These are phyloP conservation scores for Erethizon dorsatum DNA, from an alignment of 2,797 vertebrate genomes.

Conservation along the genomic window DNA sequence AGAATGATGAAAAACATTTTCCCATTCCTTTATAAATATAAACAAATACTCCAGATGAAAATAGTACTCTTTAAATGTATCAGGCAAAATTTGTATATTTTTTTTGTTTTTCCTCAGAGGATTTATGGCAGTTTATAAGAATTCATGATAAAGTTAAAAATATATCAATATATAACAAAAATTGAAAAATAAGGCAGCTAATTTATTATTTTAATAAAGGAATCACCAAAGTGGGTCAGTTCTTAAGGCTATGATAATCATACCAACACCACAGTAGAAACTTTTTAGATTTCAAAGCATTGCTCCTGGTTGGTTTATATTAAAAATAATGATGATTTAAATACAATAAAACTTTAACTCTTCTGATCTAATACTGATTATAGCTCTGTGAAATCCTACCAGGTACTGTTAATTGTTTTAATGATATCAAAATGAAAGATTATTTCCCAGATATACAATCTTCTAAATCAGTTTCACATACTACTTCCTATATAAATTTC, in stretches of 20 bases:
- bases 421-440: slow-evolving; percentile 38
- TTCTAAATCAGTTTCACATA: slow-evolving; percentile 45
- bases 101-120: slow-evolving; percentile 19
- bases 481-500: neutral
- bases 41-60: slow-evolving; percentile 55
- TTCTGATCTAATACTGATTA: neutral
- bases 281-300: slow-evolving; percentile 37
- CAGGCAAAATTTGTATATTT: slow-evolving; percentile 1
- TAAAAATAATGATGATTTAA: slow-evolving; percentile 17
- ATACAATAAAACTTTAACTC: slow-evolving; percentile 11
- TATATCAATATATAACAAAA: slow-evolving; percentile 12
- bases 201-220: slow-evolving; percentile 44
- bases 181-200: slow-evolving; percentile 37
- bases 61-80: slow-evolving; percentile 7
- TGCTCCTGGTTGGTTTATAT: slow-evolving; percentile 18
- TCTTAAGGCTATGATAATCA: neutral
- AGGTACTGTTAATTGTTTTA: slow-evolving; percentile 38
- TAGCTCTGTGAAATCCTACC: slow-evolving; percentile 26
- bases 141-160: slow-evolving; percentile 29
- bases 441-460: slow-evolving; percentile 3
- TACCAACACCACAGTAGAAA: neutral
- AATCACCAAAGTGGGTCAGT: slow-evolving; percentile 15
- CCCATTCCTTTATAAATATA: slow-evolving; percentile 31
- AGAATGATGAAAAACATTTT: slow-evolving; percentile 31
- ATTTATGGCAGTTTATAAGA: slow-evolving; percentile 21